Conservation (phyloP, 2,888 invertebrate species). For the Polyommatus iphigenia region DNA sequence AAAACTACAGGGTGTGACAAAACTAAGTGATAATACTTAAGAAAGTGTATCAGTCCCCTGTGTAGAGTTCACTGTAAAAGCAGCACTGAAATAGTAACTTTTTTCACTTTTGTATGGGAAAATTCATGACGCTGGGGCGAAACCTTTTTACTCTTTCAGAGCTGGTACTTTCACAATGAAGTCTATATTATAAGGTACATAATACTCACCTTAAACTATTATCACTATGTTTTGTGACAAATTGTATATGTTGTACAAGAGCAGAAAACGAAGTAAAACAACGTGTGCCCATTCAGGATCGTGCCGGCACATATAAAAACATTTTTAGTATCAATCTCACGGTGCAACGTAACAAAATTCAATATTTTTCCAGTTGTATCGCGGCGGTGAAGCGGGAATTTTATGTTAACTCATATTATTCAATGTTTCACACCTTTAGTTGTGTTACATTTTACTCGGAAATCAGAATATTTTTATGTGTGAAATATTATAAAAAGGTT, state of each 20-base stretch:
- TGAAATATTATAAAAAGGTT: not conserved
- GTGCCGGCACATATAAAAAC: slow-evolving; percentile 10
- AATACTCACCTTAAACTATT: no score
- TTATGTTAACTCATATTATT: not conserved
- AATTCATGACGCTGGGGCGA: no score
- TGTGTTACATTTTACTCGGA: not conserved
- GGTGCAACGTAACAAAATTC: not conserved
- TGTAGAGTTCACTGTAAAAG: no score
- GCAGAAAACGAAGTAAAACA: not conserved
- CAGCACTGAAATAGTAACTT: no score
- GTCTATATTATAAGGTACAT: no score
- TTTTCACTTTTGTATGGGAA: no score
- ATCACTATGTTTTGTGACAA: no score
- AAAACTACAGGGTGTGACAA: not conserved
- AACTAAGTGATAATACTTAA: no score
- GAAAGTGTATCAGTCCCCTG: no score
- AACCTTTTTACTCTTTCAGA: no score
- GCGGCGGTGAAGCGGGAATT: not conserved
- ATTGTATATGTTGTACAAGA: not conserved
- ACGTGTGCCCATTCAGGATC: slow-evolving; percentile 1
- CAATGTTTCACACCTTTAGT: not conserved
- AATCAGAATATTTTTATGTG: not conserved
- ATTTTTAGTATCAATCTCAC: slow-evolving; percentile 21
- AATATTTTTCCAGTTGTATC: slow-evolving; percentile 3
- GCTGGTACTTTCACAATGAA: no score